phyloP scores from a whole-genome alignment of 2,888 invertebrate genomes.

The Bimastos eiseni region DNA sequence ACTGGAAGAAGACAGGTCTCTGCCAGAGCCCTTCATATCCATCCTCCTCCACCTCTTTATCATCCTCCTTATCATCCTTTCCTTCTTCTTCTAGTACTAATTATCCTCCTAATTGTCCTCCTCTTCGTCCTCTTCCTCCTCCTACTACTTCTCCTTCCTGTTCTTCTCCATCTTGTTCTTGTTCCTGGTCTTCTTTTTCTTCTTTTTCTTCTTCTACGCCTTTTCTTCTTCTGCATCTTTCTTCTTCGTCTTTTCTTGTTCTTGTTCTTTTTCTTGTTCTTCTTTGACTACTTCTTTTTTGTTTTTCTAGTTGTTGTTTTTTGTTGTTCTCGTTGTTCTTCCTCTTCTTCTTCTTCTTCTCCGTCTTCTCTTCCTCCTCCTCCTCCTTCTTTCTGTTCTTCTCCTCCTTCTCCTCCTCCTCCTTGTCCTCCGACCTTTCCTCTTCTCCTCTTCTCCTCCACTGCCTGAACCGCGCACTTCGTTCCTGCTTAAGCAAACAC shows the following conservation, averaged over 20 bases:
- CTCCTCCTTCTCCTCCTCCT: neutral
- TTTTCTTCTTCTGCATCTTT: no score
- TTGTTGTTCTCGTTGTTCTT: neutral
- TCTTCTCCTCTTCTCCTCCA: neutral
- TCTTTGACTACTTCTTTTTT: neutral
- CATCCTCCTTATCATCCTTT: neutral
- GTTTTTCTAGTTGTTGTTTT: no score
- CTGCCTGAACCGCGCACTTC: neutral
- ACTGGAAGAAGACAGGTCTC: neutral
- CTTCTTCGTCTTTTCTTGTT: no score
- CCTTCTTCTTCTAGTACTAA: no score
- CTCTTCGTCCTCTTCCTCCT: no score
- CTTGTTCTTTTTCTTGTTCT: no score
- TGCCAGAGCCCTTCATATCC: neutral
- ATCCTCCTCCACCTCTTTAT: neutral
- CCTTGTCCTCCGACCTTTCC: no score
- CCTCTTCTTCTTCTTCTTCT: neutral
- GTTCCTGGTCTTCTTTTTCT: neutral
- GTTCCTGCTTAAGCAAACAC: constrained; percentile 22
- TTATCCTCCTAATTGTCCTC: neutral
- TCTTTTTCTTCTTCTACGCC: neutral
- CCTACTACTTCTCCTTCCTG: no score
- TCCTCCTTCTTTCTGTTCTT: neutral
- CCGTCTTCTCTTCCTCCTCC: neutral
- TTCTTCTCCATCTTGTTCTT: neutral